These are phyloP conservation scores for Elephantulus edwardii DNA, from an alignment of 2,113 vertebrate species.

Conservation along the genomic window DNA sequence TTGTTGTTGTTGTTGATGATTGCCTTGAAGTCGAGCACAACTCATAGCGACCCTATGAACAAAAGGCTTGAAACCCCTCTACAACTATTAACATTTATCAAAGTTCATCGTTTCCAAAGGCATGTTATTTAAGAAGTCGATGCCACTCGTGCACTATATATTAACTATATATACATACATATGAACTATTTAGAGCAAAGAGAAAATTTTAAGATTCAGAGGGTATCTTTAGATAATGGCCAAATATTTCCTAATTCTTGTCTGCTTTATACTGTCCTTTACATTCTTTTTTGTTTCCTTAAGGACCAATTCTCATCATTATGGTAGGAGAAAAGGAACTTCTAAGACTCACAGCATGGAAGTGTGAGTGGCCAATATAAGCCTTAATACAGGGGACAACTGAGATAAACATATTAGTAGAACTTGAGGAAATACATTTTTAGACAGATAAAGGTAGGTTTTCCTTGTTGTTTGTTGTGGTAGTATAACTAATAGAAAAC, in stretches of 20 bases:
- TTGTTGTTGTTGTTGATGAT: no score
- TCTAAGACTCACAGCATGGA: neutral
- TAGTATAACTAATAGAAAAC: conserved; percentile 16
- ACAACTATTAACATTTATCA: no score
- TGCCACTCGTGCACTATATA: no score
- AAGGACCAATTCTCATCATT: neutral
- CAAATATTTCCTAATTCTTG: neutral
- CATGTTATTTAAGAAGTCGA: no score
- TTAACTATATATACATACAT: no score
- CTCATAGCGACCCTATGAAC: no score
- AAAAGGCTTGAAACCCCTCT: no score
- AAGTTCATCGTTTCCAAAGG: no score
- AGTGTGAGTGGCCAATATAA: neutral
- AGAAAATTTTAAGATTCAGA: neutral
- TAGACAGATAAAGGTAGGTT: neutral
- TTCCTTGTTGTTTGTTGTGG: neutral
- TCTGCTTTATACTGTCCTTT: neutral
- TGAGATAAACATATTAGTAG: conserved; percentile 31
- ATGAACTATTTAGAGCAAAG: neutral
- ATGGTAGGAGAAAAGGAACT: neutral
- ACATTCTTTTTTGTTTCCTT: neutral
- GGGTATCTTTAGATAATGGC: neutral
- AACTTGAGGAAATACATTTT: neutral
- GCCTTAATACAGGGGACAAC: neutral
- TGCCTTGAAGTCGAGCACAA: no score